A percentile compares a stretch with the other conserved stretches of the same genome.
These are phyloP conservation scores for Larimichthys crocea DNA, from an alignment of 2,113 vertebrate genomes.

Conservation along the genomic window DNA sequence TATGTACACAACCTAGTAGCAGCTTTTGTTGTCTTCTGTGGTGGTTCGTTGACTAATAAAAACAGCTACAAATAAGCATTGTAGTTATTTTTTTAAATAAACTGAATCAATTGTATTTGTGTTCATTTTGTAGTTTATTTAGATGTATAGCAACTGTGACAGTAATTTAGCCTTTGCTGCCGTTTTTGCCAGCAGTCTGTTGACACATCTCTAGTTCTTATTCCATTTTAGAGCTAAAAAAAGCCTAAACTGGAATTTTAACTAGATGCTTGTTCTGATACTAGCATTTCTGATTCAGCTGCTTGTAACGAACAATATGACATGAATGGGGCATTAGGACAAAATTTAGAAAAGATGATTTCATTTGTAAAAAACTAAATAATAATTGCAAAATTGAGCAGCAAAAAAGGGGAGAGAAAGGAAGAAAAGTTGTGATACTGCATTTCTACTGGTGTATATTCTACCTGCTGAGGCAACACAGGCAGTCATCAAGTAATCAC, in stretches of 20 bases:
- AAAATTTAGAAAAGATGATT: neutral
- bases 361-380: neutral
- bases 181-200: neutral
- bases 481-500: neutral
- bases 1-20: neutral
- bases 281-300: too few relatives aligned
- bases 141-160: neutral
- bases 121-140: neutral
- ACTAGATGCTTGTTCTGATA: neutral
- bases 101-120: neutral
- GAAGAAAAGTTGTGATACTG: neutral
- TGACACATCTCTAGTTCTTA: too few relatives aligned
- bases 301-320: neutral
- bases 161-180: neutral
- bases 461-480: neutral
- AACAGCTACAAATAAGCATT: neutral
- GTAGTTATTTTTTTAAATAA: neutral
- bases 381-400: neutral
- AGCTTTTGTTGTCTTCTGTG: neutral
- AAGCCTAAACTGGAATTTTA: neutral
- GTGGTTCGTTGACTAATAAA: too few relatives aligned
- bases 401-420: neutral
- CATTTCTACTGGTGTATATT: neutral
- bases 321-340: neutral
- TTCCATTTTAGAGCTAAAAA: neutral